Conservation (phyloP, 2,113 vertebrate species). For the Actinemys pallida region DNA sequence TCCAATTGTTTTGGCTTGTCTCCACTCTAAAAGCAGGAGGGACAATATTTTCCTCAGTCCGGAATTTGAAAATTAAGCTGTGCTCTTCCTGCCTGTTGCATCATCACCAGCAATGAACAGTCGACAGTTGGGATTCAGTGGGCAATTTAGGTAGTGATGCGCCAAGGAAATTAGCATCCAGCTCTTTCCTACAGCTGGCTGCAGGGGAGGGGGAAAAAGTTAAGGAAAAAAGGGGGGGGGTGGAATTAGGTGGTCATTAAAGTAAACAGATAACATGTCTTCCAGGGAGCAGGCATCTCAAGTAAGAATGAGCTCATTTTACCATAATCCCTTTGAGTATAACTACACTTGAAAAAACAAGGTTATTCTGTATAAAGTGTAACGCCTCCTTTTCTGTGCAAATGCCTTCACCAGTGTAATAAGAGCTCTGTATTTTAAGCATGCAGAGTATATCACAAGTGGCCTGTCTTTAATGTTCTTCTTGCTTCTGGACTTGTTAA, state of each 20-base stretch:
- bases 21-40: not conserved
- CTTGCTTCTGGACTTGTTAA: not conserved
- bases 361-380: not conserved
- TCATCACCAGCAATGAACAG: not conserved
- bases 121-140: conserved; percentile 8
- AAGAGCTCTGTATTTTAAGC: not conserved
- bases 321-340: not conserved
- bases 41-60: not conserved
- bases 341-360: not conserved
- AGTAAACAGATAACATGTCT: not conserved
- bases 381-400: not conserved
- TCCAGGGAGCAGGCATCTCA: conserved; percentile 5
- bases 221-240: not conserved
- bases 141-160: not conserved
- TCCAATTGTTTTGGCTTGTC: not conserved
- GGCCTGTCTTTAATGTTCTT: not conserved
- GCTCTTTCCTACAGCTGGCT: conserved; percentile 42
- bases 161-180: conserved; percentile 23
- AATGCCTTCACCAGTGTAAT: not conserved
- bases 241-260: not conserved
- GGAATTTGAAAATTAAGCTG: conserved; percentile 23
- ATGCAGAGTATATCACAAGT: not conserved
- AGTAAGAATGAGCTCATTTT: not conserved
- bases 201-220: not conserved
- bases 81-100: rapidly evolving